phyloP scores from a whole-genome alignment of 2,797 vertebrate genomes.

The Hemitrygon akajei region DNA sequence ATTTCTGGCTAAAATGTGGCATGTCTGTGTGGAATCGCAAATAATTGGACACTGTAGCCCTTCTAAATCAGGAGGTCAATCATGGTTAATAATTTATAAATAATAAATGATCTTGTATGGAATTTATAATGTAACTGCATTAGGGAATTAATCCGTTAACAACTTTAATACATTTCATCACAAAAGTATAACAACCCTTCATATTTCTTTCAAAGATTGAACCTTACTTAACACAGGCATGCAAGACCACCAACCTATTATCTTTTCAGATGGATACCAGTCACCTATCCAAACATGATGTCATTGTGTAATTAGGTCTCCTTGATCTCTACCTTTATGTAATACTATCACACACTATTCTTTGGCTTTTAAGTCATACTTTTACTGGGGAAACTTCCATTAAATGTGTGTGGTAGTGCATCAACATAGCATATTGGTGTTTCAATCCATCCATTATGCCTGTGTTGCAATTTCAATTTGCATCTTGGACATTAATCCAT shows the following conservation, averaged over 20 bases:
- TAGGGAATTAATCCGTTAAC: neutral
- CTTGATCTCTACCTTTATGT: neutral
- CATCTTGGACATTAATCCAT: neutral
- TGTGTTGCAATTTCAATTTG: neutral
- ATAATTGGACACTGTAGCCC: neutral
- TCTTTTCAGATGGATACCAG: no score
- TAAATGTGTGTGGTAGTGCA: neutral
- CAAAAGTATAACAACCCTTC: constrained; percentile 16
- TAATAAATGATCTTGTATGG: neutral
- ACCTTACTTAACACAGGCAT: neutral
- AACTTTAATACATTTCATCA: constrained; percentile 7
- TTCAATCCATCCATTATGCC: neutral
- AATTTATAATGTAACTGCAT: neutral
- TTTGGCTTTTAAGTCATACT: neutral
- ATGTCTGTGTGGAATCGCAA: neutral
- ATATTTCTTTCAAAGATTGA: constrained; percentile 9
- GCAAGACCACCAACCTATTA: neutral
- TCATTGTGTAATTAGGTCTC: neutral
- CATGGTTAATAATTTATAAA: neutral
- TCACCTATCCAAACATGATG: neutral
- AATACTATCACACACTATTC: neutral
- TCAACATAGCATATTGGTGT: neutral
- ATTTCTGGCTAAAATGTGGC: neutral
- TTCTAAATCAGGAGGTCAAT: neutral
- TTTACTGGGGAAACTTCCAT: neutral